Evolutionary conservation across 2,797 vertebrate genomes (phyloP).

Genomic region (Chelonia mydas): DNA sequence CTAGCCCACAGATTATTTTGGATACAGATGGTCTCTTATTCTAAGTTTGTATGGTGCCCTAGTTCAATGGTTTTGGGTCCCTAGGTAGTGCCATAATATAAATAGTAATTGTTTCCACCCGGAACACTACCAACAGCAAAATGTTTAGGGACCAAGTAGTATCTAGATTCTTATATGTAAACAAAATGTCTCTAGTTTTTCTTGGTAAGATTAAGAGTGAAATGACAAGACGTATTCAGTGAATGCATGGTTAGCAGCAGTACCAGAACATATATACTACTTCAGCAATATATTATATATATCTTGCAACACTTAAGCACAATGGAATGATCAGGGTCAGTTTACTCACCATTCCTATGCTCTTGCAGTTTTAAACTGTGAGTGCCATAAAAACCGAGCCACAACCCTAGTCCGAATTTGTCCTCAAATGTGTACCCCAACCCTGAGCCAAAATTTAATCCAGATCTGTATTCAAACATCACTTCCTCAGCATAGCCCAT

Average conservation of each 20-base stretch:
- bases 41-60: background rate
- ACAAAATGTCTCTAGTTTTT: background rate
- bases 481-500: background rate
- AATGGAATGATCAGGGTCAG: background rate
- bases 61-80: background rate
- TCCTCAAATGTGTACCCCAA: background rate
- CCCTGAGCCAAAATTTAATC: background rate
- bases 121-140: background rate
- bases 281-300: background rate
- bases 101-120: background rate
- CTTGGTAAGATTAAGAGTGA: background rate
- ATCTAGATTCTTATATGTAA: background rate
- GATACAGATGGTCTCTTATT: fast-evolving
- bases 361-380: background rate
- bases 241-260: background rate
- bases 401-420: background rate
- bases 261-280: background rate
- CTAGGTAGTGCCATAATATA: background rate
- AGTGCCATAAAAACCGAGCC: background rate
- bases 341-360: background rate
- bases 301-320: background rate
- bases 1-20: background rate
- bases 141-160: background rate
- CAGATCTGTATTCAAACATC: background rate
- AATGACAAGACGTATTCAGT: background rate